phyloP scores from a whole-genome alignment of 1,140 invertebrate species.

The Brachionus sp. region DNA sequence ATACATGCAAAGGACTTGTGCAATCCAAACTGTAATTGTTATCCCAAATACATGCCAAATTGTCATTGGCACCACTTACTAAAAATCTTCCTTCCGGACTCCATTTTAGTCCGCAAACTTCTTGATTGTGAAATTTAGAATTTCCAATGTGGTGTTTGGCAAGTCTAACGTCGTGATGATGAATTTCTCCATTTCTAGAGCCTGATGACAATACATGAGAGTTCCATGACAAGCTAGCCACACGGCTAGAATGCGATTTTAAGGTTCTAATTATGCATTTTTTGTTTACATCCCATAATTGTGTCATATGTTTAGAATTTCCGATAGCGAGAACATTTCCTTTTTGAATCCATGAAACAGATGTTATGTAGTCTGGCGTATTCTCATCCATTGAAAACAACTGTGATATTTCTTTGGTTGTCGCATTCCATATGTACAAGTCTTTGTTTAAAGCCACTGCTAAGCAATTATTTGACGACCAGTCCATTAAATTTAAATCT shows the following conservation, averaged over 20 bases:
- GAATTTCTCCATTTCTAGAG: conserved; percentile 79
- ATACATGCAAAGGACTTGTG: conserved; percentile 51
- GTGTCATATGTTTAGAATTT: conserved; percentile 68
- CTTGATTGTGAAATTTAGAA: conserved; percentile 73
- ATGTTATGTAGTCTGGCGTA: conserved; percentile 72
- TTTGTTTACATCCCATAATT: conserved; percentile 64
- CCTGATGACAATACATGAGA: conserved; percentile 72
- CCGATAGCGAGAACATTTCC: conserved; percentile 83
- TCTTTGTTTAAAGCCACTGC: conserved; percentile 80
- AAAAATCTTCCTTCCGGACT: conserved; percentile 85
- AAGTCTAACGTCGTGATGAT: conserved; percentile 89
- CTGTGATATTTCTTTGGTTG: conserved; percentile 77
- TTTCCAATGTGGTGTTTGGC: conserved; percentile 75
- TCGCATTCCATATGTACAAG: conserved; percentile 93
- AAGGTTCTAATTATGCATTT: conserved; percentile 60
- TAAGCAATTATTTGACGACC: conserved; percentile 79
- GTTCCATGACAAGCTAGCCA: conserved; percentile 87
- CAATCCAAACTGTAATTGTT: conserved; percentile 48
- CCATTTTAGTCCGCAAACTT: conserved; percentile 91
- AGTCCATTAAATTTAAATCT: conserved; percentile 84
- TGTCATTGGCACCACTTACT: conserved; percentile 92
- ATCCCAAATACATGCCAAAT: conserved; percentile 83
- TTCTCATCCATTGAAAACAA: conserved; percentile 72
- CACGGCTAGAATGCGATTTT: conserved; percentile 59
- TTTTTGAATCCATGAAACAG: conserved; percentile 84